Evolutionary conservation across 2,888 invertebrate genomes (phyloP).

Genomic region (Thymelicus sylvestris): DNA sequence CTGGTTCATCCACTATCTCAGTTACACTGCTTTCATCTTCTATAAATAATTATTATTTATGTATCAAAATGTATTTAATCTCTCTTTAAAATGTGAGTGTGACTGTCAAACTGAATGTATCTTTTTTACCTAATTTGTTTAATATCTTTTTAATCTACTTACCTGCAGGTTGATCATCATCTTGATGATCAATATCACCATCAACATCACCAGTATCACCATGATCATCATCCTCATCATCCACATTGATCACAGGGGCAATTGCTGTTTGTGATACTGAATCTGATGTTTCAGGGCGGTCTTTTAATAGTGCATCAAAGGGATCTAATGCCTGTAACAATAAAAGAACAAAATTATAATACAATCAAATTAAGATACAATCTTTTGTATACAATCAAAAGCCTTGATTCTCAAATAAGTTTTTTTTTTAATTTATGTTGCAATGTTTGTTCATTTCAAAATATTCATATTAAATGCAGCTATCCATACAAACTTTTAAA

Average conservation of each 20-base stretch:
- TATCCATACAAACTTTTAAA: too few species aligned
- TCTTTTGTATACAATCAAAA: too few species aligned
- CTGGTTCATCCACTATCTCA: conserved; percentile 82
- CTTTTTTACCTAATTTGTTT: too few species aligned
- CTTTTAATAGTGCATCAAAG: conserved; percentile 77
- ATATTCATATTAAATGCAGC: too few species aligned
- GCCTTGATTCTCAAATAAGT: too few species aligned
- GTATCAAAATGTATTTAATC: background rate
- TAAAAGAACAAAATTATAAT: background rate
- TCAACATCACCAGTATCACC: conserved; percentile 51
- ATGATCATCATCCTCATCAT: conserved; percentile 68
- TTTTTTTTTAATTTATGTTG: too few species aligned
- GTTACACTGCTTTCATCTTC: conserved; percentile 53
- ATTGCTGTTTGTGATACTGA: conserved; percentile 51
- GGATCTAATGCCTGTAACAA: conserved; percentile 73
- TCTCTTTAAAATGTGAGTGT: too few species aligned
- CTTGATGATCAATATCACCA: conserved; percentile 49
- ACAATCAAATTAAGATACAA: too few species aligned
- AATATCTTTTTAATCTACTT: conserved; percentile 4
- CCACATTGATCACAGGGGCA: conserved; percentile 49
- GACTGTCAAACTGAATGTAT: too few species aligned
- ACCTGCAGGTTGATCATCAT: conserved; percentile 57
- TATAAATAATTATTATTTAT: conserved; percentile 1
- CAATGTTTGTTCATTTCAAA: too few species aligned
- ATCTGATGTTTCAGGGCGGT: conserved; percentile 56